phyloP scores from a whole-genome alignment of 1,140 invertebrate genomes.

The Drosophila ironensis region DNA sequence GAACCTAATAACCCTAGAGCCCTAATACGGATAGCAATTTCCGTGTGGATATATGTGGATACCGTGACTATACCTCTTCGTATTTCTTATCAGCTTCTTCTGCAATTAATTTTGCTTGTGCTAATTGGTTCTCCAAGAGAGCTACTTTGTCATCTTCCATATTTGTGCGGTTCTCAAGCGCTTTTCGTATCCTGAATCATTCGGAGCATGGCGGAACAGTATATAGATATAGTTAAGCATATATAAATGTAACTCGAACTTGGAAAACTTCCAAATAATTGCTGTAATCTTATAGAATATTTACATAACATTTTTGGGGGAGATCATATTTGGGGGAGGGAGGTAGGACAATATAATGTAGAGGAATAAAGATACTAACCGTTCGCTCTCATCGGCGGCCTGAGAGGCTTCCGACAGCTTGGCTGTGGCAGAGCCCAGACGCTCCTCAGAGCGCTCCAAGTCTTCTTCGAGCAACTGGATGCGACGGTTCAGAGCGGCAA shows the following conservation, averaged over 20 bases:
- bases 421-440: slow-evolving; percentile 96
- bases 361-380: slow-evolving; percentile 87
- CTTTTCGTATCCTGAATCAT: slow-evolving; percentile 96
- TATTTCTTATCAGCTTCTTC: slow-evolving; percentile 99
- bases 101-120: slow-evolving; percentile 98
- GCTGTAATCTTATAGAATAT: slow-evolving; percentile 60
- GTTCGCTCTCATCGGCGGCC: slow-evolving; percentile 99
- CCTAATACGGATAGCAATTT: slow-evolving; percentile 49
- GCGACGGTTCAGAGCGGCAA: slow-evolving; percentile 98
- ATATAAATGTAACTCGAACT: slow-evolving; percentile 65
- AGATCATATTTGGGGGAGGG: slow-evolving; percentile 4
- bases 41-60: slow-evolving; percentile 36
- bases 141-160: slow-evolving; percentile 99
- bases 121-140: slow-evolving; percentile 95
- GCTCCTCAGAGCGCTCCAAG: slow-evolving; percentile 98
- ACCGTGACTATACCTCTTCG: slow-evolving; percentile 91
- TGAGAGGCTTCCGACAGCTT: slow-evolving; percentile 99
- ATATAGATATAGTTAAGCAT: slow-evolving; percentile 29
- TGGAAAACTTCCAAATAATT: slow-evolving; percentile 24
- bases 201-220: slow-evolving; percentile 31
- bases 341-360: slow-evolving; percentile 21
- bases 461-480: slow-evolving; percentile 99
- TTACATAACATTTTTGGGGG: slow-evolving; percentile 20
- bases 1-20: slow-evolving; percentile 77
- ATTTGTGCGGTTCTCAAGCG: slow-evolving; percentile 98